Evolutionary conservation across 2,797 vertebrate genomes (phyloP).

Genomic region (Spinibarbus caldwelli): DNA sequence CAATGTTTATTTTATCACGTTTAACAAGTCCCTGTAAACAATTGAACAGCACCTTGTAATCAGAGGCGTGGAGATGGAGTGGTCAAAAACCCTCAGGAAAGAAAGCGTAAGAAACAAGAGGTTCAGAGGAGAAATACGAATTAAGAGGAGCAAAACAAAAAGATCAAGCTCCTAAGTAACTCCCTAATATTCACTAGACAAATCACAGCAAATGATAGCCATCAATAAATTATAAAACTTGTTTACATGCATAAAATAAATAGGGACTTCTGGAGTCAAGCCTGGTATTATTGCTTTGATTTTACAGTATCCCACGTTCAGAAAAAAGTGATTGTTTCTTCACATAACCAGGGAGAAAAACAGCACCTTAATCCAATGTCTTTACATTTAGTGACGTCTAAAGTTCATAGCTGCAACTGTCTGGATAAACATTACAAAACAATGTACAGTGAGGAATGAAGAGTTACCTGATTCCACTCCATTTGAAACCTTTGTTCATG

Average conservation of each 20-base stretch:
- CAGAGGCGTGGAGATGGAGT: slow-evolving; percentile 65
- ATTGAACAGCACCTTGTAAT: slow-evolving; percentile 79
- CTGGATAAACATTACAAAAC: slow-evolving; percentile 27
- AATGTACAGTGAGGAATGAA: slow-evolving; percentile 34
- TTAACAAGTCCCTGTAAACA: slow-evolving; percentile 78
- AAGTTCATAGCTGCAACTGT: slow-evolving; percentile 26
- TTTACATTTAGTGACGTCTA: slow-evolving; percentile 41
- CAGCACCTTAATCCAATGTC: slow-evolving; percentile 43
- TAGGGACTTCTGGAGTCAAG: slow-evolving; percentile 49
- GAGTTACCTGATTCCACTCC: slow-evolving; percentile 54
- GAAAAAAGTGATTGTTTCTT: slow-evolving; percentile 30
- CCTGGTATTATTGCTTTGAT: slow-evolving; percentile 67
- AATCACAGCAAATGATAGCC: slow-evolving; percentile 52
- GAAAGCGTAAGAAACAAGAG: neutral
- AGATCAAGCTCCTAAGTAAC: slow-evolving; percentile 11
- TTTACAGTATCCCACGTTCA: slow-evolving; percentile 26
- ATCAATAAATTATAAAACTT: slow-evolving; percentile 65
- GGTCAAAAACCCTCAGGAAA: slow-evolving; percentile 50
- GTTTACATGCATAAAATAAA: slow-evolving; percentile 61
- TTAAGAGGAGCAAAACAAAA: slow-evolving; percentile 24
- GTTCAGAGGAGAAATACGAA: slow-evolving; percentile 20
- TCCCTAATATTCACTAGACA: slow-evolving; percentile 33
- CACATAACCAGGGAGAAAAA: slow-evolving; percentile 39
- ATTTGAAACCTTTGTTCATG: slow-evolving; percentile 62
- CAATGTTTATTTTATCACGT: slow-evolving; percentile 72